phyloP scores from a whole-genome alignment of 2,888 invertebrate species.

The Charanyca ferruginea region DNA sequence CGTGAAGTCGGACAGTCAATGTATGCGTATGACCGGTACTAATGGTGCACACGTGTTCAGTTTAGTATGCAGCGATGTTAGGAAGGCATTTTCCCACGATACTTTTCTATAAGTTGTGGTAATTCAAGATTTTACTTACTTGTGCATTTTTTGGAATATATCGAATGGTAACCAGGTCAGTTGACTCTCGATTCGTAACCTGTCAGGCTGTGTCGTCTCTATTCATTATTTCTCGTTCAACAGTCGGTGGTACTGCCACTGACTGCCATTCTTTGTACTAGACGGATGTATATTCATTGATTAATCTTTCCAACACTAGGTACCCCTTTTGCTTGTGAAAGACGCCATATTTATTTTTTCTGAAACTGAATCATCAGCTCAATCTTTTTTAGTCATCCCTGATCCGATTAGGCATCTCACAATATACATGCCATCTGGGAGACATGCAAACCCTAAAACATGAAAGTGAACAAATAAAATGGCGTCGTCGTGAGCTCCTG shows the following conservation, averaged over 20 bases:
- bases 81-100: constrained; percentile 29
- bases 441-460: constrained; percentile 20
- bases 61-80: constrained; percentile 44
- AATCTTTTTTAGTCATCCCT: not conserved
- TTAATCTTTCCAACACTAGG: not conserved
- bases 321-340: not conserved
- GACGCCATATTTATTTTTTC: not conserved
- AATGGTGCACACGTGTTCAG: constrained; percentile 39
- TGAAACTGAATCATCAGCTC: no score
- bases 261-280: not conserved
- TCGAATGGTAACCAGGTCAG: not conserved
- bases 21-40: constrained; percentile 45
- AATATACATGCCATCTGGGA: not conserved
- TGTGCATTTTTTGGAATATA: not conserved
- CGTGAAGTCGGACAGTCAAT: constrained; percentile 26
- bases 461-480: constrained; percentile 53
- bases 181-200: not conserved
- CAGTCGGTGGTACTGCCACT: not conserved
- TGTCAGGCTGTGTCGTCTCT: not conserved
- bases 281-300: not conserved
- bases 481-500: constrained; percentile 49
- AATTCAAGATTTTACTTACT: not conserved
- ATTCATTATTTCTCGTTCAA: not conserved
- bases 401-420: not conserved
- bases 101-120: constrained; percentile 19